Conservation (phyloP, 2,113 vertebrate species). For the Oreamnos americanus region DNA sequence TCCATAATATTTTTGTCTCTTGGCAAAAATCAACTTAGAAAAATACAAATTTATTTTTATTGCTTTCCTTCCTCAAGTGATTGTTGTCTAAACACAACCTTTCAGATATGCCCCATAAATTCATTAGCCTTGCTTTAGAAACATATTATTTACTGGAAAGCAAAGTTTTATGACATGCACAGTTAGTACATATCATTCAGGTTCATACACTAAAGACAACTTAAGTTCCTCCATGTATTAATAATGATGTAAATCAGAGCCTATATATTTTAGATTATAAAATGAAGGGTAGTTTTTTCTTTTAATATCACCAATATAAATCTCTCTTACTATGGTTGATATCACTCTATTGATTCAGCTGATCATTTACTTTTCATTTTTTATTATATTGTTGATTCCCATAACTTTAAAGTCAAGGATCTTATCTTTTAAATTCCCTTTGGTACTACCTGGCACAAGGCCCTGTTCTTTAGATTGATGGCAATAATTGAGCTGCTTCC, state of each 20-base stretch:
- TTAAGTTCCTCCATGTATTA: background rate
- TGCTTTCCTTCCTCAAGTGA: slow-evolving; percentile 23
- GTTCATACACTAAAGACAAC: background rate
- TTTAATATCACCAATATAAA: background rate
- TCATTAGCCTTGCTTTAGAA: background rate
- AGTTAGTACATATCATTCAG: background rate
- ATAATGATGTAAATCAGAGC: background rate
- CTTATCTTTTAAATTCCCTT: background rate
- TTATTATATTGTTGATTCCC: background rate
- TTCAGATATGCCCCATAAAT: background rate
- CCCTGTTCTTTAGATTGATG: background rate
- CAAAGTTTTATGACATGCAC: background rate
- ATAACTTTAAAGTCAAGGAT: background rate
- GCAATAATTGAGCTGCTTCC: background rate
- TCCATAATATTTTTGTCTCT: background rate
- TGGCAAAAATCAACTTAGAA: background rate
- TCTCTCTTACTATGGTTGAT: background rate
- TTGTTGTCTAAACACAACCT: slow-evolving; percentile 29
- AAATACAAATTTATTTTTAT: slow-evolving; percentile 28
- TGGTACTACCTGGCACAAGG: background rate
- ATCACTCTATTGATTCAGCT: background rate
- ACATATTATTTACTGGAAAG: background rate
- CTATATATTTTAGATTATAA: background rate
- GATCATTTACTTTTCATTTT: background rate
- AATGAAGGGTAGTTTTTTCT: background rate